Evolutionary conservation across 2,797 vertebrate genomes (phyloP).

Genomic region (Eleutherodactylus coqui): DNA sequence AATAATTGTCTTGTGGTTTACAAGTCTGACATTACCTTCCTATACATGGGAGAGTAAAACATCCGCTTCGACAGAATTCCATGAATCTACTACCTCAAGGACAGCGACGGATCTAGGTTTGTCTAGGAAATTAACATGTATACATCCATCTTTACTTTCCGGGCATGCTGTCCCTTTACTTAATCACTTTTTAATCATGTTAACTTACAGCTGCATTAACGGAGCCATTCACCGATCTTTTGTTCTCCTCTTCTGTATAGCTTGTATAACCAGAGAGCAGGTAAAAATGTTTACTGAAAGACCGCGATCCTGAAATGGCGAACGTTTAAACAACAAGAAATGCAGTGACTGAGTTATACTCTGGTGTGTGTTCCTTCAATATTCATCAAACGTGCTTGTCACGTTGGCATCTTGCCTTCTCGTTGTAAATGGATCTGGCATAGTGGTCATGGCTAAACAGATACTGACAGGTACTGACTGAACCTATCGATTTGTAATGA

Average conservation of each 20-base stretch:
- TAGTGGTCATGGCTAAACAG: too few species aligned
- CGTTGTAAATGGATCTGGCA: background rate
- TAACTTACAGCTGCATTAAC: conserved; percentile 6
- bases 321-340: background rate
- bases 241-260: background rate
- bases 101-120: conserved; percentile 3
- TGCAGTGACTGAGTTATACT: background rate
- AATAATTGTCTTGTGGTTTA: conserved; percentile 44
- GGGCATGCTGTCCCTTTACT: background rate
- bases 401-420: background rate
- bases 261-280: background rate
- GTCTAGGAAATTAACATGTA: background rate
- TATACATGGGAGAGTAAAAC: conserved; percentile 2
- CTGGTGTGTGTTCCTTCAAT: background rate
- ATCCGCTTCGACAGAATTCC: background rate
- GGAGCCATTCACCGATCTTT: background rate
- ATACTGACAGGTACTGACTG: background rate
- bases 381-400: background rate
- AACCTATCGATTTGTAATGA: background rate
- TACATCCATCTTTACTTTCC: background rate
- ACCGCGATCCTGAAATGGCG: background rate
- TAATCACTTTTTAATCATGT: conserved; percentile 11
- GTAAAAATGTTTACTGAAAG: background rate
- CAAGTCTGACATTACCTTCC: conserved; percentile 37
- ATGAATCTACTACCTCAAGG: conserved; percentile 5